Evolutionary conservation across 2,888 invertebrate species (phyloP).

Genomic region (Herminia tarsipennalis): DNA sequence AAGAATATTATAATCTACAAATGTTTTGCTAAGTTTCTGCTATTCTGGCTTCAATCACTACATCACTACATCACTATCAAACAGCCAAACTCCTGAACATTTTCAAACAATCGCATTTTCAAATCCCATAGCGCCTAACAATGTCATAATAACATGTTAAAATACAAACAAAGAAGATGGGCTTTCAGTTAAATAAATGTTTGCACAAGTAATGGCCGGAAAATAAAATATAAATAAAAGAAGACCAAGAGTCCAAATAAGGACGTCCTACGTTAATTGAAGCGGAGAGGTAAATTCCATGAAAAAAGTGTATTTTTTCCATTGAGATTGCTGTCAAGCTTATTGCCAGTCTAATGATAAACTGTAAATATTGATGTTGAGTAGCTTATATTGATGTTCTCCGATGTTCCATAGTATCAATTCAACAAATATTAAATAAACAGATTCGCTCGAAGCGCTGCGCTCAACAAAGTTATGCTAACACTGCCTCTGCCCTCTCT

Average conservation of each 20-base stretch:
- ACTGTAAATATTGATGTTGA: no score
- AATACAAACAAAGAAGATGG: constrained; percentile 55
- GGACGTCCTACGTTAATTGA: background rate
- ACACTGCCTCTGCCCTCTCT: constrained; percentile 38
- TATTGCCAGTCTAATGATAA: background rate
- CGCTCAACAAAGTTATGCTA: constrained; percentile 57
- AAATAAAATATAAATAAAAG: constrained; percentile 58
- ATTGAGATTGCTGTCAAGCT: no score
- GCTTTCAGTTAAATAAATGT: constrained; percentile 69
- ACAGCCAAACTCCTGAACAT: no score
- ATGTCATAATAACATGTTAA: constrained; percentile 51
- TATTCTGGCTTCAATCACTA: no score
- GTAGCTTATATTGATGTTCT: no score
- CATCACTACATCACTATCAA: no score
- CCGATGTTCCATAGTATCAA: background rate
- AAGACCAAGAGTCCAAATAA: background rate
- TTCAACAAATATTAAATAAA: constrained; percentile 35
- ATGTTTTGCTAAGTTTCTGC: no score
- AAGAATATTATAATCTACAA: no score
- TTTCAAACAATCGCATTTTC: no score
- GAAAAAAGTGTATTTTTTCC: no score
- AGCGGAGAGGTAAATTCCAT: no score
- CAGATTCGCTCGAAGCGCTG: constrained; percentile 32
- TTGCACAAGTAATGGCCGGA: constrained; percentile 69
- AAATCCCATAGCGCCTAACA: constrained; percentile 31